phyloP scores from a whole-genome alignment of 2,797 vertebrate genomes.

The Hydrocynus forskahlii region DNA sequence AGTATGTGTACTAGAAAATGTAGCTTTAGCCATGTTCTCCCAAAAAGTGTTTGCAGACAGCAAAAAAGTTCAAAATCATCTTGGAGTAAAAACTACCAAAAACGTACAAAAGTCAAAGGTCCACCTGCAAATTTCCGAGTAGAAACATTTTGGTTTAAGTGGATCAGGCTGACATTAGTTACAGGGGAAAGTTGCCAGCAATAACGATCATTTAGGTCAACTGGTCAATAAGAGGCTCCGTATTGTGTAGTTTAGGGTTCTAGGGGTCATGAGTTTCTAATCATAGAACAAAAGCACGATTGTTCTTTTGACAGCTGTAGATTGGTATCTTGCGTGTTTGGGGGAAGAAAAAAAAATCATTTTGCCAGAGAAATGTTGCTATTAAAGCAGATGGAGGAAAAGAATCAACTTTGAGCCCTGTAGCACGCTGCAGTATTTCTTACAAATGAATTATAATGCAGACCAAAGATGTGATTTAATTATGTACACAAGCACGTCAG shows the following conservation, averaged over 20 bases:
- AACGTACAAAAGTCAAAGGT: neutral
- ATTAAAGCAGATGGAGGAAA: neutral
- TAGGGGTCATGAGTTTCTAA: too few species aligned
- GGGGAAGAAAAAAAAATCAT: too few species aligned
- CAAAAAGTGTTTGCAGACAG: neutral
- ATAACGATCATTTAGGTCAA: neutral
- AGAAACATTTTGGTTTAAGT: too few species aligned
- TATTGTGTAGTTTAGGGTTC: neutral
- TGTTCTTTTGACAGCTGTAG: neutral
- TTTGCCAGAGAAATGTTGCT: neutral
- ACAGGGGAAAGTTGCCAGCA: neutral
- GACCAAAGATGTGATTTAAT: constrained; percentile 46
- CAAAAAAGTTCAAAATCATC: neutral
- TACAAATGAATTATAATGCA: constrained; percentile 38
- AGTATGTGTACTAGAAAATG: too few species aligned
- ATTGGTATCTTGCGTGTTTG: neutral
- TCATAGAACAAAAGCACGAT: neutral
- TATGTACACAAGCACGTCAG: constrained; percentile 46
- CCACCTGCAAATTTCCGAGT: too few species aligned
- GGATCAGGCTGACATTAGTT: neutral
- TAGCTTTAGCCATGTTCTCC: too few species aligned
- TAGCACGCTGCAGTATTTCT: neutral
- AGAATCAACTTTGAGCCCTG: neutral
- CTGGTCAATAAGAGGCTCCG: neutral
- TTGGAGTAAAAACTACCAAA: neutral